Evolutionary conservation across 2,888 invertebrate genomes (phyloP), one percentile per base, ranked within the genome.

Genomic region (Nomada ruficornis): DNA sequence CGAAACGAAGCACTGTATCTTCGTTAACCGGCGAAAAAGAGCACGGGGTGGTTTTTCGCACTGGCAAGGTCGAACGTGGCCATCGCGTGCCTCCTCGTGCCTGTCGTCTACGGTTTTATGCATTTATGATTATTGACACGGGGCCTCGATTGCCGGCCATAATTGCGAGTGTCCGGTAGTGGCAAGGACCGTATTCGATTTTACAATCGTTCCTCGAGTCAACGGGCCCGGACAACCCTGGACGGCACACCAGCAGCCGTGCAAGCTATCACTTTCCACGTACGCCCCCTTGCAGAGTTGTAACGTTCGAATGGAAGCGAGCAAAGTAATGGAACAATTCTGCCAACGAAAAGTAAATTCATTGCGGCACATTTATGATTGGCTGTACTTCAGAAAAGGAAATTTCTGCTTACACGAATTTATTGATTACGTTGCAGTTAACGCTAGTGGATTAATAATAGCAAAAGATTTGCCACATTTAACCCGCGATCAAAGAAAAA

Each of bases 81-180:
- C 79, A 60, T 85, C 82, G 85, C 86, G 85, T 86, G 88, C 87
- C 88, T 82, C 82, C 73, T 84, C 74, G 76, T 68, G 70, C 71
- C 71, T 18, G 47, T 26, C 65, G 20, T 87, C 88, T 86, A 86
- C 79, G 70, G 64, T 36, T 91, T 91, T 89, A 89, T 90, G 87
- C 85, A 77, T 90, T 91, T 90, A 91, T 82, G 89, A 91, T 91
- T 91, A 90, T 92, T 89, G 90, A 77, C 82, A 60, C 70, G 64
- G n/a, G 59, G 15, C 57, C 65, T 44, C 55, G 68, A 86, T 86
- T 73, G 80, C 57, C 64, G 68, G 36, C 42, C 73, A 69, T 78
- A 73, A 84, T 78, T 74, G 60, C 63, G 52, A 80, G 1, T 15
- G 57, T 60, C 54, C 20, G 50, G 44, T 57, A 72, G 54, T 69